Base-by-base conservation (phyloP, 2,113 vertebrate genomes). In the Suricata suricatta region DNA sequence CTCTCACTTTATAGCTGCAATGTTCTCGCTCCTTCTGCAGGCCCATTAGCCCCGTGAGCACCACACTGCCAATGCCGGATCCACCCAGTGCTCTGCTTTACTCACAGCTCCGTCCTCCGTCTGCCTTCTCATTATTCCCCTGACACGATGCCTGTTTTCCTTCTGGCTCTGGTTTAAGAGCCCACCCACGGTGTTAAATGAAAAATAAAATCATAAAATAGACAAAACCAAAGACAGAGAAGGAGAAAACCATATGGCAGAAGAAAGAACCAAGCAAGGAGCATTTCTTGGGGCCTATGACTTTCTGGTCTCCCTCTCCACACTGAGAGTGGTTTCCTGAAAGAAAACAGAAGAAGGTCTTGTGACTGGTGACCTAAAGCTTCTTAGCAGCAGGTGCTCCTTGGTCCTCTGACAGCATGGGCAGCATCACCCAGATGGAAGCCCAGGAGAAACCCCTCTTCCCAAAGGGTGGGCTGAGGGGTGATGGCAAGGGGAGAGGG, bases 21-120 rank as follows among this genome's bases (percentile, higher is more conserved):
- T 90, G 92, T 96, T 97, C 97, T 96, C 69, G 23, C 93, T 97
- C 97, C 97, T 98, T 96, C 95, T 89, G 29, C 29, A 29, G 95
- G 95, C 92, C 96, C 96, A 94, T 95, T 95, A 98, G 94, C 96
- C 93, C 96, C 9, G 3, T 47, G 93, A 91, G 90, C 60, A 5
- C 16, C 9, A 10, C 79, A 52, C 77, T 96, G 91, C 93, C 96
- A 76, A 94, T 80, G 96, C 60, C 10, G 76, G 98, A 96, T 89
- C 87, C 79, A 90, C 88, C n/a, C 35, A 7, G 83, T 94, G 79
- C 47, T 82, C 88, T 87, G 64, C 95, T 96, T 89, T 90, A 80
- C 96, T 96, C 94, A 90, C 81, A 72, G 93, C 86, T 90, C 95
- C 33, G 96, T 95, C 88, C 96, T 74, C 76, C 14, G 0, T 94